Percentiles rank a stretch among this genome's conserved stretches.
Conservation (phyloP, 2,888 invertebrate genomes). For the Xylocampa areola region DNA sequence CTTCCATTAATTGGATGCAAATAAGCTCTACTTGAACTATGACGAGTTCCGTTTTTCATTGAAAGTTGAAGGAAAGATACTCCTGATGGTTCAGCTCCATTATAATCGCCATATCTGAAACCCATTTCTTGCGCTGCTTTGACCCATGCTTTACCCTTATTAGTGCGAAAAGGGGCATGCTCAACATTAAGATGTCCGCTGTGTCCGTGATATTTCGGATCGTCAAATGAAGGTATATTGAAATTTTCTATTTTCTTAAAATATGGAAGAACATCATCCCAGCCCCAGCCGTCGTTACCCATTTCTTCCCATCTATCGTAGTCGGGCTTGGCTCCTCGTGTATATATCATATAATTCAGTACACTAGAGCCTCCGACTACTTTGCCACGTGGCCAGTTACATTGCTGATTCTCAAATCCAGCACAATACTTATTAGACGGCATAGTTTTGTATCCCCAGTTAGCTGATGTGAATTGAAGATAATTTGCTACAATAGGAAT, state of each 20-base stretch:
- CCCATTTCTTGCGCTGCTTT: slow-evolving; percentile 91
- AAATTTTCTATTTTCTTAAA: slow-evolving; percentile 94
- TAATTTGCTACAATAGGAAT: slow-evolving; percentile 93
- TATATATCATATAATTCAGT: slow-evolving; percentile 95
- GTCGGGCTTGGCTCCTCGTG: slow-evolving; percentile 92
- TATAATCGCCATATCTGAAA: slow-evolving; percentile 90
- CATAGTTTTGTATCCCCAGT: slow-evolving; percentile 95
- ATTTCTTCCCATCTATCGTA: slow-evolving; percentile 93
- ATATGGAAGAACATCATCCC: slow-evolving; percentile 92
- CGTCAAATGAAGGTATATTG: slow-evolving; percentile 88
- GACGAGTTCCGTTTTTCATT: slow-evolving; percentile 91
- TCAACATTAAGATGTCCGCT: slow-evolving; percentile 90
- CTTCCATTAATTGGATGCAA: slow-evolving; percentile 90
- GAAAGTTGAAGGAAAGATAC: slow-evolving; percentile 91
- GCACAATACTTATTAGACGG: slow-evolving; percentile 93
- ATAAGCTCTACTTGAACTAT: slow-evolving; percentile 92
- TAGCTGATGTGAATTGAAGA: slow-evolving; percentile 92
- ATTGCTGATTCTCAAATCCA: slow-evolving; percentile 93
- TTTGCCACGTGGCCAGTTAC: slow-evolving; percentile 95
- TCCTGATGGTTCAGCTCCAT: slow-evolving; percentile 91
- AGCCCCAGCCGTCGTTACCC: slow-evolving; percentile 94
- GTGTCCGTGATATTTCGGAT: slow-evolving; percentile 88
- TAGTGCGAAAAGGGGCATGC: slow-evolving; percentile 86
- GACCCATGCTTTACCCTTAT: slow-evolving; percentile 89
- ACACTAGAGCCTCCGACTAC: slow-evolving; percentile 95